These are phyloP conservation scores for Catajapyx aquilonaris DNA, from an alignment of 1,140 invertebrate genomes.

Conservation along the genomic window DNA sequence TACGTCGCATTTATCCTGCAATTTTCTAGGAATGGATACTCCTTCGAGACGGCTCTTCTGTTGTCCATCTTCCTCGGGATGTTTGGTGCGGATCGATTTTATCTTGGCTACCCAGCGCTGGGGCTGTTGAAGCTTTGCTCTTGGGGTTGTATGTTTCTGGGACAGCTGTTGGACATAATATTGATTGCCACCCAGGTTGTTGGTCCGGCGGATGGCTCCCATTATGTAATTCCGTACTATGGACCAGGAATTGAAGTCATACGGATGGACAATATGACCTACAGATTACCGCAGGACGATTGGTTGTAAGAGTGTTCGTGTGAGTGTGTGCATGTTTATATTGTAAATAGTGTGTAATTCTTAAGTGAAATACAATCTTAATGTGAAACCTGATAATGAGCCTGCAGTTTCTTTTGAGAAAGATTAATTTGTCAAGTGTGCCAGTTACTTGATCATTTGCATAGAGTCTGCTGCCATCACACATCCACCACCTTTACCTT, in stretches of 20 bases:
- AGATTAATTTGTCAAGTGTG: too few relatives aligned
- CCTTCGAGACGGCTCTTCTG: constrained; percentile 73
- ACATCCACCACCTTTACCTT: too few relatives aligned
- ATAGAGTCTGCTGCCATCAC: too few relatives aligned
- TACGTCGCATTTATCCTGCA: too few relatives aligned
- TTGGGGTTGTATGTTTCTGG: constrained; percentile 89
- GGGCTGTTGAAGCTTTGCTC: constrained; percentile 88
- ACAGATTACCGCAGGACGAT: constrained; percentile 55
- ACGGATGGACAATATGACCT: constrained; percentile 65
- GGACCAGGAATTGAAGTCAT: constrained; percentile 65
- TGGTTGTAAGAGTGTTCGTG: constrained; percentile 26
- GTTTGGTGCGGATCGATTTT: constrained; percentile 95
- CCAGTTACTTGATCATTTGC: too few relatives aligned
- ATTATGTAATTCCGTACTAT: constrained; percentile 85
- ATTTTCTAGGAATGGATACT: constrained; percentile 75
- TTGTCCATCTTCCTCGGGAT: constrained; percentile 89
- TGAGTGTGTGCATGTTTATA: too few relatives aligned
- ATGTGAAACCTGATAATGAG: too few relatives aligned
- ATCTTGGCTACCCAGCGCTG: constrained; percentile 86
- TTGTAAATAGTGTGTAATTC: too few relatives aligned
- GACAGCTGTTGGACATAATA: constrained; percentile 83
- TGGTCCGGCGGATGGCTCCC: constrained; percentile 87
- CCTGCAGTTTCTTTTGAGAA: too few relatives aligned
- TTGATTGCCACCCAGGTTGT: constrained; percentile 84
- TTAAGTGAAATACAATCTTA: too few relatives aligned